Evolutionary conservation across 92 coral and sea anemone genomes (phyloP).

Genomic region (Anthopleura xanthogrammica): DNA sequence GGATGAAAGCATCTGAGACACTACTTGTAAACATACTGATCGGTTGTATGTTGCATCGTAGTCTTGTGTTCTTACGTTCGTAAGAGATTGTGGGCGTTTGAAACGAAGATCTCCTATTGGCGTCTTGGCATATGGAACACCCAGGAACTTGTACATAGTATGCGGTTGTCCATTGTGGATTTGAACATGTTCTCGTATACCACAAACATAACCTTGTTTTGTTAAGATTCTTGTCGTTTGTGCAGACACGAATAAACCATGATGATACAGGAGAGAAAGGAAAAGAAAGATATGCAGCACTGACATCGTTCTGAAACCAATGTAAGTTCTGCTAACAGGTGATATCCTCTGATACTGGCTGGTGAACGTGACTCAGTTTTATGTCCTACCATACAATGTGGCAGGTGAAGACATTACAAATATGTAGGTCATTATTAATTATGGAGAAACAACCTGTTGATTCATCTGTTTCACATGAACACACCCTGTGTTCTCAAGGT

Average conservation of each 20-base stretch:
- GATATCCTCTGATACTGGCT: no score
- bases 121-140: slow-evolving; percentile 61
- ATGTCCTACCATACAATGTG: no score
- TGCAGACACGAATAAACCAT: not conserved
- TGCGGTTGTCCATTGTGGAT: slow-evolving; percentile 37
- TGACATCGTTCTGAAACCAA: not conserved
- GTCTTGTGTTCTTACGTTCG: slow-evolving; percentile 20
- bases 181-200: not conserved
- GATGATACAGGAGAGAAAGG: not conserved
- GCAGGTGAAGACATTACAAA: no score
- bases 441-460: no score
- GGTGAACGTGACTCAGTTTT: no score
- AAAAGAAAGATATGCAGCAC: not conserved
- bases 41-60: slow-evolving; percentile 51
- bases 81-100: slow-evolving; percentile 44
- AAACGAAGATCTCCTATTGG: slow-evolving; percentile 42
- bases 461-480: no score
- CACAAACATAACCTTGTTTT: slow-evolving; percentile 16
- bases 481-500: no score
- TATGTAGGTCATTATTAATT: no score
- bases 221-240: not conserved
- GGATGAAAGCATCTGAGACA: not conserved
- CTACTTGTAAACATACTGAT: slow-evolving; percentile 50
- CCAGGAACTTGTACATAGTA: slow-evolving; percentile 60
- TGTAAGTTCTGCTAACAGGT: no score